phyloP scores from a whole-genome alignment of 2,888 invertebrate species.

The Ceramica pisi region DNA sequence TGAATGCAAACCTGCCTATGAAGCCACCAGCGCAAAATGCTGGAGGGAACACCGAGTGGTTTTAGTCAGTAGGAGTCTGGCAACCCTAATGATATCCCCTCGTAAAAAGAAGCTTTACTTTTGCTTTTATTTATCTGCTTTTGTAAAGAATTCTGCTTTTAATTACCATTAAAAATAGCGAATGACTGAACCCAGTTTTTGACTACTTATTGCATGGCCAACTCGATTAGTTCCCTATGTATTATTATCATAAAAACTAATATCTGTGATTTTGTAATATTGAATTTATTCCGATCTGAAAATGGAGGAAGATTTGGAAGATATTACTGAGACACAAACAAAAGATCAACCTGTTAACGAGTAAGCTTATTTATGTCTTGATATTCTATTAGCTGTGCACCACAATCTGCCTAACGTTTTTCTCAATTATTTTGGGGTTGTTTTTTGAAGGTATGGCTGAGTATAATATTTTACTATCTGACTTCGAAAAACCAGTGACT shows the following conservation, averaged over 20 bases:
- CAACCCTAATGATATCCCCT: no score
- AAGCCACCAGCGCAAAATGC: no score
- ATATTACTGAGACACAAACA: slow-evolving; percentile 9
- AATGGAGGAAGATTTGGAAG: slow-evolving; percentile 43
- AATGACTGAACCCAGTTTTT: background rate
- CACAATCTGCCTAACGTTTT: background rate
- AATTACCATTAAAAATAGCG: no score
- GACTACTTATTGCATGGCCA: slow-evolving; percentile 9
- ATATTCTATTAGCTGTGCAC: background rate
- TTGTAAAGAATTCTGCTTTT: no score
- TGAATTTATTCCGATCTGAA: background rate
- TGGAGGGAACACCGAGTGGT: no score
- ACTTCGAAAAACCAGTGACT: no score
- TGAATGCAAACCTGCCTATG: no score
- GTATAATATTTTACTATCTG: no score
- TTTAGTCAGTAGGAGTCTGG: no score
- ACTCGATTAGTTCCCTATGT: slow-evolving; percentile 18
- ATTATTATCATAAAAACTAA: background rate
- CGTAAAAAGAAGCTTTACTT: no score
- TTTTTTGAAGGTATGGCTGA: no score
- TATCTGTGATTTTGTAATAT: background rate
- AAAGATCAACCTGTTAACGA: slow-evolving; percentile 15
- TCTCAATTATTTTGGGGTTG: background rate
- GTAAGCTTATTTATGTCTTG: slow-evolving; percentile 19
- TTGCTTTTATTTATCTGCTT: no score